Percentiles rank a stretch among this genome's conserved stretches.
Evolutionary conservation across 2,113 vertebrate species (phyloP).

Genomic region (Atractosteus spatula): DNA sequence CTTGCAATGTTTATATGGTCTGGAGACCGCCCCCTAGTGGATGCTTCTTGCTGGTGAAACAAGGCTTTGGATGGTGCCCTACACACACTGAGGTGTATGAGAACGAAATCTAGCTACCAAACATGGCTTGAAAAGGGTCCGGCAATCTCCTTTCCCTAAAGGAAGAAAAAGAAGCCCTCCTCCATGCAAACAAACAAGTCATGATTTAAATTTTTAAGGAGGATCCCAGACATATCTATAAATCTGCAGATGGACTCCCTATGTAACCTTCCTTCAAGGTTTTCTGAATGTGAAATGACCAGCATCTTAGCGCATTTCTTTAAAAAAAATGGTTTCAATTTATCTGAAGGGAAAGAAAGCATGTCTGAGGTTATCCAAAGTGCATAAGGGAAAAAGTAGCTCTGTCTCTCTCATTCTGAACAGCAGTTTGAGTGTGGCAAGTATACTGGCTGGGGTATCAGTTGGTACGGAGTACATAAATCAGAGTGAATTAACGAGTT

Average conservation of each 20-base stretch:
- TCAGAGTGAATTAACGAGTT: not conserved
- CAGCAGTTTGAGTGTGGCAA: not conserved
- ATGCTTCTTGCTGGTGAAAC: no score
- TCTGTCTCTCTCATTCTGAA: not conserved
- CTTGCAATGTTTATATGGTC: no score
- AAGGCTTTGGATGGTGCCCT: no score
- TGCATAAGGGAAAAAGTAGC: conserved; percentile 42
- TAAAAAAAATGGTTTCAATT: conserved; percentile 67
- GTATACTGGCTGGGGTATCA: not conserved
- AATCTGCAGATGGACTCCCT: conserved; percentile 17
- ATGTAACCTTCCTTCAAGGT: not conserved
- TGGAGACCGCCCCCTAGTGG: no score
- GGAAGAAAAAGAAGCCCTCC: conserved; percentile 3
- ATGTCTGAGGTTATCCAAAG: conserved; percentile 60
- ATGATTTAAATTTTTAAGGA: conserved; percentile 30
- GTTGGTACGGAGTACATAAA: not conserved
- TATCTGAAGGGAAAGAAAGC: conserved; percentile 54
- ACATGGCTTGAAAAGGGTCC: conserved; percentile 31
- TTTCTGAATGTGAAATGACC: conserved; percentile 8
- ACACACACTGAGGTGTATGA: no score
- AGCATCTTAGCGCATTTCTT: conserved; percentile 22
- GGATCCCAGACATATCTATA: conserved; percentile 29
- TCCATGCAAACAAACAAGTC: conserved; percentile 46
- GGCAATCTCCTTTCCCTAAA: conserved; percentile 21
- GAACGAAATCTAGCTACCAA: no score